Conservation (phyloP, 2,888 invertebrate genomes). For the Microctonus brassicae region DNA sequence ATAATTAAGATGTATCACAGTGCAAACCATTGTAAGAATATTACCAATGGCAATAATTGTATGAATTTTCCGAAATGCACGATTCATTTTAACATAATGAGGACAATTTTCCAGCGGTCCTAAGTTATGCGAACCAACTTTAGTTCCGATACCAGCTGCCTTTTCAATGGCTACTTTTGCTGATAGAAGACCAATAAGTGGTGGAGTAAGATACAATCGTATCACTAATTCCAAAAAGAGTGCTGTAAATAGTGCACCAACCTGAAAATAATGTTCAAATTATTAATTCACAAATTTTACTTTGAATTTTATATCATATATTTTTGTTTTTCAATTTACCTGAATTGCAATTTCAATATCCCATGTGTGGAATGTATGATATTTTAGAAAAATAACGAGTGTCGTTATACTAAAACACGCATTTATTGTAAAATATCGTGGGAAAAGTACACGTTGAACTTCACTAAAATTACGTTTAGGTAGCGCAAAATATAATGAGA, state of each 20-base stretch:
- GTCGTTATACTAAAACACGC: constrained; percentile 81
- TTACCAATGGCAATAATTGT: constrained; percentile 86
- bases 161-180: constrained; percentile 83
- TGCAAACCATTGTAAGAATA: constrained; percentile 78
- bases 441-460: constrained; percentile 88
- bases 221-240: constrained; percentile 82
- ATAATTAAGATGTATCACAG: constrained; percentile 78
- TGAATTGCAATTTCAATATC: constrained; percentile 72
- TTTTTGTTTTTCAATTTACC: constrained; percentile 59
- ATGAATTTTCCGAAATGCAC: constrained; percentile 82
- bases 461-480: constrained; percentile 90
- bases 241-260: constrained; percentile 75
- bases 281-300: neutral
- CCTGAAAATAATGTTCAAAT: constrained; percentile 74
- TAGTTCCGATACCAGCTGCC: constrained; percentile 82
- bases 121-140: constrained; percentile 81
- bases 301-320: neutral
- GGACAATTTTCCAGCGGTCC: constrained; percentile 83
- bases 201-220: constrained; percentile 82
- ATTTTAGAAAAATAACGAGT: constrained; percentile 78
- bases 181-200: constrained; percentile 80
- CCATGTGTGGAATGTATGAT: constrained; percentile 72
- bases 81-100: constrained; percentile 82
- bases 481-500: constrained; percentile 87
- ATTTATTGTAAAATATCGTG: constrained; percentile 87